Evolutionary conservation across 2,797 vertebrate species (phyloP).

Genomic region (Mormyrus proboscirostris): DNA sequence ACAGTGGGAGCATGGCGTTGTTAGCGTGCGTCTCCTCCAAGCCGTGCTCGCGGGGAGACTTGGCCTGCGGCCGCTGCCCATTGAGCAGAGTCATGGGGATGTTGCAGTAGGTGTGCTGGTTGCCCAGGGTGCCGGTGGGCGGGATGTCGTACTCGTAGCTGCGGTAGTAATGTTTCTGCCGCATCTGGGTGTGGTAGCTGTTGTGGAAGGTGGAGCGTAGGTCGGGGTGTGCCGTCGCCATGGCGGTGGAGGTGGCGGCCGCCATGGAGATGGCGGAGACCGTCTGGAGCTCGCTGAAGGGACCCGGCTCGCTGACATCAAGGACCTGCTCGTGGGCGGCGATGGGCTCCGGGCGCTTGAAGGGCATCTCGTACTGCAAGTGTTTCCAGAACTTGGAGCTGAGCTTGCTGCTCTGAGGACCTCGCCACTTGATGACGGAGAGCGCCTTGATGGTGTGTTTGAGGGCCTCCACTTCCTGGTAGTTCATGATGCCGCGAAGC

Average conservation of each 20-base stretch:
- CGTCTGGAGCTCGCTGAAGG: slow-evolving; percentile 94
- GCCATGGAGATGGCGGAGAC: slow-evolving; percentile 98
- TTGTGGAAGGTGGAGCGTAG: slow-evolving; percentile 93
- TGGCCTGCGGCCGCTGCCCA: slow-evolving; percentile 87
- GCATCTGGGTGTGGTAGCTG: slow-evolving; percentile 93
- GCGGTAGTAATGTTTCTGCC: slow-evolving; percentile 99
- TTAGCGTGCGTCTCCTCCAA: slow-evolving; percentile 93
- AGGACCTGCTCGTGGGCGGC: slow-evolving; percentile 87
- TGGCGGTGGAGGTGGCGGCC: slow-evolving; percentile 90
- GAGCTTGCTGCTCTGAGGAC: slow-evolving; percentile 94
- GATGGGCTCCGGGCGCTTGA: slow-evolving; percentile 89
- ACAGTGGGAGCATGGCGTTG: slow-evolving; percentile 92
- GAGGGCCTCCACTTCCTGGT: slow-evolving; percentile 96
- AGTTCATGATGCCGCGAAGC: slow-evolving; percentile 96
- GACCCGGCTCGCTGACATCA: slow-evolving; percentile 93
- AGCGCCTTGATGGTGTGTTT: slow-evolving; percentile 97
- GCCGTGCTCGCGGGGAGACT: slow-evolving; percentile 87
- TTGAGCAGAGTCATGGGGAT: slow-evolving; percentile 98
- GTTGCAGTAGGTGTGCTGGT: slow-evolving; percentile 99
- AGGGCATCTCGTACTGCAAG: slow-evolving; percentile 98
- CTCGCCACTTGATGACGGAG: slow-evolving; percentile 94
- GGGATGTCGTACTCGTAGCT: slow-evolving; percentile 92
- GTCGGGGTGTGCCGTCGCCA: slow-evolving; percentile 93
- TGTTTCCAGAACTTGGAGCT: slow-evolving; percentile 99
- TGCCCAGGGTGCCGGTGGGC: slow-evolving; percentile 85